These are phyloP conservation scores for Drosophila kambysellisi DNA, from an alignment of 2,888 invertebrate species.

Conservation along the genomic window DNA sequence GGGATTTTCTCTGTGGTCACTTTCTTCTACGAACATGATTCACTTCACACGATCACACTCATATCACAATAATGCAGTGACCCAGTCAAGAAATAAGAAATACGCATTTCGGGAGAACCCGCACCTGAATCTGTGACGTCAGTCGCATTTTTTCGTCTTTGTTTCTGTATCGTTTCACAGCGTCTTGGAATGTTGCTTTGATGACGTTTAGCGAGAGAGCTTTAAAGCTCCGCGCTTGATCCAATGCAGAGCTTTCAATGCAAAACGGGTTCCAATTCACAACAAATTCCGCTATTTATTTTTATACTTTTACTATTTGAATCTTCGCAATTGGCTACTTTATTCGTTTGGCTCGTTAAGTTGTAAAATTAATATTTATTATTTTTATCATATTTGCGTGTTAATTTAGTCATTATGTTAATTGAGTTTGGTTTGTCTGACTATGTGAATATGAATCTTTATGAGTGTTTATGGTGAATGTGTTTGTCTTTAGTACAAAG, in stretches of 20 bases:
- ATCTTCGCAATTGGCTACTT: slow-evolving; percentile 14
- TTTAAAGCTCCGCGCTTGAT: slow-evolving; percentile 20
- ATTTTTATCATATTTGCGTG: slow-evolving; percentile 40
- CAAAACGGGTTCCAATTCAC: slow-evolving; percentile 3
- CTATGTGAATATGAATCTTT: neutral
- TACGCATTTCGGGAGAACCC: slow-evolving; percentile 4
- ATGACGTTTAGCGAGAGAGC: slow-evolving; percentile 11
- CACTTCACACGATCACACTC: slow-evolving; percentile 16
- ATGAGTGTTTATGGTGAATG: neutral
- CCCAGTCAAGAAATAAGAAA: slow-evolving; percentile 1
- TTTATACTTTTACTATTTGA: slow-evolving; percentile 45
- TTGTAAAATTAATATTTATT: slow-evolving; percentile 39
- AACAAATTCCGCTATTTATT: slow-evolving; percentile 19
- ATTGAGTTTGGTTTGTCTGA: slow-evolving; percentile 15
- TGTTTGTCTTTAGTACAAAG: neutral
- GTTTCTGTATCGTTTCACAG: neutral
- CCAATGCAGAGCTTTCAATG: neutral
- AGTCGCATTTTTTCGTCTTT: slow-evolving; percentile 28
- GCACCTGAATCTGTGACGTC: slow-evolving; percentile 45
- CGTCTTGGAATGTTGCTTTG: slow-evolving; percentile 1
- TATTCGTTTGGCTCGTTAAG: slow-evolving; percentile 48
- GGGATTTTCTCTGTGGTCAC: slow-evolving; percentile 41
- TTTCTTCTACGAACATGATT: slow-evolving; percentile 26
- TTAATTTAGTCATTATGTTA: slow-evolving; percentile 50
- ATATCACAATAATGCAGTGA: slow-evolving; percentile 6